Percentiles rank a stretch among this genome's conserved stretches.
Conservation (phyloP, 2,797 vertebrate species). For the Alosa sapidissima region DNA sequence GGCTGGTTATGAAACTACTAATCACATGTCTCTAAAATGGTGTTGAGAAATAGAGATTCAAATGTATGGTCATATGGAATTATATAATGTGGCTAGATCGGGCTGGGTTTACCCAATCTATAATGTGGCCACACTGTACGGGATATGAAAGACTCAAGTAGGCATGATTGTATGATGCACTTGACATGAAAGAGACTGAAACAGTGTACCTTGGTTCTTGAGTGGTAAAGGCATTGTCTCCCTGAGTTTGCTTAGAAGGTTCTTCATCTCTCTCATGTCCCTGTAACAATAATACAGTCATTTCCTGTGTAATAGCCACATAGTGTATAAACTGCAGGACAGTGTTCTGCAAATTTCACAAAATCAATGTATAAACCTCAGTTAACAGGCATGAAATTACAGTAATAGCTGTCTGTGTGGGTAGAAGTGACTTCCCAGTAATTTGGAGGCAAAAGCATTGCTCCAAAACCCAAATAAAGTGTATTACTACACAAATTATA, state of each 20-base stretch:
- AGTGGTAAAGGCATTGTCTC: slow-evolving; percentile 99
- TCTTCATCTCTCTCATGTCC: slow-evolving; percentile 99
- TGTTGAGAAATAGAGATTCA: neutral
- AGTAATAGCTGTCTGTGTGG: neutral
- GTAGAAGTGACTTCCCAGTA: neutral
- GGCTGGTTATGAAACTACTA: neutral
- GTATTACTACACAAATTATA: neutral
- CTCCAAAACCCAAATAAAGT: neutral
- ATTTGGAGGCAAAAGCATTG: neutral
- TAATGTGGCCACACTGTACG: neutral
- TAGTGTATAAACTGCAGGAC: no score
- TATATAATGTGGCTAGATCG: neutral
- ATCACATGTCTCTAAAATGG: neutral
- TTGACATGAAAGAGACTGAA: neutral
- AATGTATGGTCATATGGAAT: neutral
- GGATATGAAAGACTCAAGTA: neutral
- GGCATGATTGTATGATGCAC: neutral
- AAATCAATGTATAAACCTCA: no score
- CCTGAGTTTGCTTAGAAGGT: slow-evolving; percentile 99
- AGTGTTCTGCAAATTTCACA: no score
- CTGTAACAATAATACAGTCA: slow-evolving; percentile 68
- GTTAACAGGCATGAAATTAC: no score
- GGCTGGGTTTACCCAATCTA: neutral
- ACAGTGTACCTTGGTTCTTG: slow-evolving; percentile 93
- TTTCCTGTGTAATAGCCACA: no score